Conservation (phyloP, 2,113 vertebrate genomes). For the Furnarius figulus region DNA sequence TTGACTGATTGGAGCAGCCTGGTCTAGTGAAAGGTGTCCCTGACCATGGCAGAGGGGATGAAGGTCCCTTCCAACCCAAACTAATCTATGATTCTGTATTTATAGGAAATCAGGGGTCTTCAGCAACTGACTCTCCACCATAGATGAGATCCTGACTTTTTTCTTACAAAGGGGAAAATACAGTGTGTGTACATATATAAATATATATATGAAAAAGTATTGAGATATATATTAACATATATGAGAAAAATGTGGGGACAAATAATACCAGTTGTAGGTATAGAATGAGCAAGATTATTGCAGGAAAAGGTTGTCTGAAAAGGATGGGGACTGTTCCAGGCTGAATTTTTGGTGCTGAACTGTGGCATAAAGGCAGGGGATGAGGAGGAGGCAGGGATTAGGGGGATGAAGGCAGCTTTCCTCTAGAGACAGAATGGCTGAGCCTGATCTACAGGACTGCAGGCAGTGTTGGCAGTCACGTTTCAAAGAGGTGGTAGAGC, state of each 20-base stretch:
- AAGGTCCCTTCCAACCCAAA: not conserved
- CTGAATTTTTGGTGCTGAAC: not conserved
- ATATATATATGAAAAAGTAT: not conserved
- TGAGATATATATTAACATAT: not conserved
- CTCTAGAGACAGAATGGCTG: not conserved
- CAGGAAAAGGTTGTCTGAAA: not conserved
- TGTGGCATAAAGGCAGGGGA: not conserved
- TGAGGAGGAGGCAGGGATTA: not conserved
- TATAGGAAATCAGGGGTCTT: not conserved
- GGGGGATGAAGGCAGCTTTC: not conserved
- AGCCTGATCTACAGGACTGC: not conserved
- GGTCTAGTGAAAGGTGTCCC: not conserved
- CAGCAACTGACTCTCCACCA: not conserved
- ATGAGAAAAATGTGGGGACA: not conserved
- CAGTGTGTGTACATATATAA: accelerated
- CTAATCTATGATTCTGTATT: not conserved
- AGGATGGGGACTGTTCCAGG: not conserved
- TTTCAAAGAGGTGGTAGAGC: not conserved
- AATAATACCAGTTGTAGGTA: not conserved
- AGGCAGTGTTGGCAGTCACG: accelerated
- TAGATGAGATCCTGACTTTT: not conserved
- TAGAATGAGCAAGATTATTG: accelerated
- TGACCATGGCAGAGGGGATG: not conserved
- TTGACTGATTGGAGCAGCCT: not conserved
- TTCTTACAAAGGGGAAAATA: not conserved